phyloP scores from a whole-genome alignment of 2,888 invertebrate species.

The Philopedon plagiatum region DNA sequence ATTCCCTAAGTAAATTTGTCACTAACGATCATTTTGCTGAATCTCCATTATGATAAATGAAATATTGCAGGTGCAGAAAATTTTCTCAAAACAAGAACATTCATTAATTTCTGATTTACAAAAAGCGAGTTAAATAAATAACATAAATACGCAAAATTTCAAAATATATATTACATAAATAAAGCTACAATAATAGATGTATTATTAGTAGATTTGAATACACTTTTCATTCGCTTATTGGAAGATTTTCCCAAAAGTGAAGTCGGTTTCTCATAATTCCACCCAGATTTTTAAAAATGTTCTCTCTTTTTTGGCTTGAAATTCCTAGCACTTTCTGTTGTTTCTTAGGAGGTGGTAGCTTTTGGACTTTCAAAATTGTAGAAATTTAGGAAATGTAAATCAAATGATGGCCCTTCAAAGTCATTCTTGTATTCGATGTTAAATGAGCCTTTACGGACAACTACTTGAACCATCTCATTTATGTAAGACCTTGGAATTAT shows the following conservation, averaged over 20 bases:
- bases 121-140: too few species aligned
- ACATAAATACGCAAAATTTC: neutral
- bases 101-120: neutral
- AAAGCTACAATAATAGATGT: neutral
- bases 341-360: constrained; percentile 9
- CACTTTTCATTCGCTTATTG: neutral
- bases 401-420: constrained; percentile 8
- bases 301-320: neutral
- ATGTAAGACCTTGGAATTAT: neutral
- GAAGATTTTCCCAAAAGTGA: neutral
- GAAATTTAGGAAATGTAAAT: neutral
- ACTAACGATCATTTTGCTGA: neutral
- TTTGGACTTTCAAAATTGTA: neutral
- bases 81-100: neutral
- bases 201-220: neutral
- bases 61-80: neutral
- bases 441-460: neutral
- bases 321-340: constrained; percentile 5
- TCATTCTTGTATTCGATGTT: neutral
- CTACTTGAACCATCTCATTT: constrained; percentile 1
- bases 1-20: neutral
- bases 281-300: neutral
- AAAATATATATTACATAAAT: neutral
- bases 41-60: neutral
- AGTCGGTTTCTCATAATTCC: neutral